Evolutionary conservation across 2,888 invertebrate species (phyloP).

Genomic region (Strigamia transsilvanica): DNA sequence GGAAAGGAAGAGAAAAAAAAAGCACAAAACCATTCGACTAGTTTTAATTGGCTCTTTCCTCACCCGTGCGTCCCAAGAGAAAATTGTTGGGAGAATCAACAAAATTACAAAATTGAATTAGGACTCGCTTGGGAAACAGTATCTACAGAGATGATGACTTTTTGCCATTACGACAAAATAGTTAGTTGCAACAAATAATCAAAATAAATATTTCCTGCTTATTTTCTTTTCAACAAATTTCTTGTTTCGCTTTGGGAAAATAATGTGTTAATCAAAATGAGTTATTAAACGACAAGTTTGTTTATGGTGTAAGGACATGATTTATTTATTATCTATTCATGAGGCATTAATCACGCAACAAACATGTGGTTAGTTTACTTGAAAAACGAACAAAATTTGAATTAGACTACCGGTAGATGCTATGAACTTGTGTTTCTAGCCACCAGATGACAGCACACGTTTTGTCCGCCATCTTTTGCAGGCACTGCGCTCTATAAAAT

Average conservation of each 20-base stretch:
- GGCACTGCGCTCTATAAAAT: too few relatives aligned
- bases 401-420: too few relatives aligned
- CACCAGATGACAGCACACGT: too few relatives aligned
- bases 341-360: background rate
- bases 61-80: constrained; percentile 14
- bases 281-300: background rate
- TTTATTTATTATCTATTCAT: background rate
- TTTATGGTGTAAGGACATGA: background rate
- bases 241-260: background rate
- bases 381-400: too few relatives aligned
- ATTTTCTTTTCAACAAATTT: background rate
- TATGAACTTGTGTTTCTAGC: too few relatives aligned
- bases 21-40: background rate
- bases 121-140: constrained; percentile 10
- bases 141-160: constrained; percentile 5
- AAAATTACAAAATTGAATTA: constrained; percentile 47
- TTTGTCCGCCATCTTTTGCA: too few relatives aligned
- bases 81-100: background rate
- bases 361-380: background rate
- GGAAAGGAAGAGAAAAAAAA: background rate
- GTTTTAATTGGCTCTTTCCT: constrained; percentile 46
- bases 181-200: background rate
- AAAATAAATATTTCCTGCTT: constrained; percentile 15
- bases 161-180: background rate
- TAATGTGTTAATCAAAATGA: background rate